These are phyloP conservation scores for Heterohyrax brucei DNA, from an alignment of 2,797 vertebrate genomes.

Conservation along the genomic window DNA sequence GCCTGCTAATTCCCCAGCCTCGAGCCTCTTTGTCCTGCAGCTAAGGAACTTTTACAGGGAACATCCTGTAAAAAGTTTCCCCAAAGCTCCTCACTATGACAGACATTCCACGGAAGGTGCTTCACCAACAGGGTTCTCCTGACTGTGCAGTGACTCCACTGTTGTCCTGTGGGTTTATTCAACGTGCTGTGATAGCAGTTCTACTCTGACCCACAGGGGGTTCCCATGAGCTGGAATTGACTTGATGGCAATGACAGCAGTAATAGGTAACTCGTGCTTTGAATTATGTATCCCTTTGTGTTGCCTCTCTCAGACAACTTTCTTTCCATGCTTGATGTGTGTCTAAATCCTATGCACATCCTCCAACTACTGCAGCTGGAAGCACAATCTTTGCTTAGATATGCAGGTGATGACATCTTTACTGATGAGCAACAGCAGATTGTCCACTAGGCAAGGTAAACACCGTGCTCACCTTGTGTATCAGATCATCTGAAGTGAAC, in stretches of 20 bases:
- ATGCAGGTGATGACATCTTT: too few species aligned
- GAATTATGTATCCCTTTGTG: background rate
- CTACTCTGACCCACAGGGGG: background rate
- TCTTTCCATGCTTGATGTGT: background rate
- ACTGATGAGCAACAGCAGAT: background rate
- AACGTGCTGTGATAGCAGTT: background rate
- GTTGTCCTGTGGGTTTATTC: background rate
- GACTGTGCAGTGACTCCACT: background rate
- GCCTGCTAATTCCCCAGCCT: background rate
- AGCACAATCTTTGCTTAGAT: background rate
- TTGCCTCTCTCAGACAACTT: background rate
- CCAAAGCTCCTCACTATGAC: background rate
- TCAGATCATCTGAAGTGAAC: background rate
- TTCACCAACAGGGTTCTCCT: background rate
- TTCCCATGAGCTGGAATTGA: background rate
- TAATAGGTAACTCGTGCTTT: background rate
- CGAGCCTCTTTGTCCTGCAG: background rate
- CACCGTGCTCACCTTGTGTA: too few species aligned
- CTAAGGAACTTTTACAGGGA: background rate
- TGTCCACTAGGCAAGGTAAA: too few species aligned
- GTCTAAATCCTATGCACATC: background rate
- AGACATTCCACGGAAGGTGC: background rate
- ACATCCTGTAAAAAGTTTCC: background rate
- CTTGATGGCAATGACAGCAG: background rate
- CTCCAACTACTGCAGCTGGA: background rate